These are phyloP conservation scores for Lycaon pictus DNA, from an alignment of 2,113 vertebrate genomes.

Conservation along the genomic window DNA sequence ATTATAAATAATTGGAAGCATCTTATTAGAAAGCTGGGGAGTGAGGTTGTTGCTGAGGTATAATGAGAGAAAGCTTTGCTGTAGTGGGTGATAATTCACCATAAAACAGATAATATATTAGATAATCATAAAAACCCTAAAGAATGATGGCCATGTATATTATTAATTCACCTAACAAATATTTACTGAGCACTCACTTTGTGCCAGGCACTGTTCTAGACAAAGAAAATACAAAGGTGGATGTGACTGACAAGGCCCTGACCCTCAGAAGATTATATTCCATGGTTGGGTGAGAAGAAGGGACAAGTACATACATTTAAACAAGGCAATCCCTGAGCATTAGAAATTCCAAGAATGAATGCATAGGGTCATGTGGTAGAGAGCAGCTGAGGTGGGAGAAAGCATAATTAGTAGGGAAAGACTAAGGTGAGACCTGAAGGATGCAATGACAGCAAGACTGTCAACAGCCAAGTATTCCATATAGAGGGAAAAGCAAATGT, in stretches of 20 bases:
- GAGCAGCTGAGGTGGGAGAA: not conserved
- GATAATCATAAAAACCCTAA: not conserved
- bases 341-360: not conserved
- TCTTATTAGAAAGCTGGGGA: slow-evolving; percentile 1
- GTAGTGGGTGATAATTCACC: not conserved
- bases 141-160: not conserved
- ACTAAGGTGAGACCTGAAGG: not conserved
- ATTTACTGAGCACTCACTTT: not conserved
- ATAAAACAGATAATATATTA: not conserved
- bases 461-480: not conserved
- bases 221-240: not conserved
- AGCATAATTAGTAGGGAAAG: not conserved
- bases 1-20: not conserved
- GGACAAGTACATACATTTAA: not conserved
- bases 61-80: not conserved
- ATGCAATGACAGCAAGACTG: not conserved
- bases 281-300: not conserved
- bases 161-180: not conserved
- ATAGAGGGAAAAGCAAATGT: not conserved
- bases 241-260: not conserved
- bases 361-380: not conserved
- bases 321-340: not conserved
- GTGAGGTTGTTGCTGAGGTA: not conserved
- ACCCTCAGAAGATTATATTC: not conserved
- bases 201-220: not conserved